phyloP scores from a whole-genome alignment of 2,797 vertebrate genomes.

The Melopsittacus undulatus region DNA sequence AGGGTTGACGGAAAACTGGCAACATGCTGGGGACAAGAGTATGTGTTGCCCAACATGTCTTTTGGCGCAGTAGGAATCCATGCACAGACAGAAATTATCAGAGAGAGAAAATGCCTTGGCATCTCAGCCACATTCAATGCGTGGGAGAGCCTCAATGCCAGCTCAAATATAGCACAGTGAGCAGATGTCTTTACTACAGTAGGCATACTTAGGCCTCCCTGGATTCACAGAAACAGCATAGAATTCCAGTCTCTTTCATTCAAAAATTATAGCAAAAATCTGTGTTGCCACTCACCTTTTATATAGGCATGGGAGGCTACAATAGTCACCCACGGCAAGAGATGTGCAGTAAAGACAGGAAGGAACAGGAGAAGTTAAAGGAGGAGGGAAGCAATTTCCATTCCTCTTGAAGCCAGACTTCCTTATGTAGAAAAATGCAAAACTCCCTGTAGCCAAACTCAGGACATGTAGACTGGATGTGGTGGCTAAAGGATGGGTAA shows the following conservation, averaged over 20 bases:
- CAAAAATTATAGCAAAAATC: slow-evolving; percentile 17
- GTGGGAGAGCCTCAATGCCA: slow-evolving; percentile 28
- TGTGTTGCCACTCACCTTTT: background rate
- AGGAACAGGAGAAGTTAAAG: background rate
- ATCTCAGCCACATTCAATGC: background rate
- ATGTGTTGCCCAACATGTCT: background rate
- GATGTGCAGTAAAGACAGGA: background rate
- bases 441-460: background rate
- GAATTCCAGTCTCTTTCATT: slow-evolving; percentile 15
- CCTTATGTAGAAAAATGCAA: background rate
- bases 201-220: background rate
- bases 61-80: background rate
- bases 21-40: background rate
- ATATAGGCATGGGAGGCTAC: background rate
- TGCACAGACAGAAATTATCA: background rate
- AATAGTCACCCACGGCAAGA: background rate
- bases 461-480: background rate
- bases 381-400: background rate
- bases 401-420: background rate
- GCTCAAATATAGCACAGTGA: slow-evolving; percentile 35
- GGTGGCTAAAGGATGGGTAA: background rate
- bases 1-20: background rate
- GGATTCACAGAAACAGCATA: slow-evolving; percentile 9
- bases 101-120: background rate
- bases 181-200: slow-evolving; percentile 64